Evolutionary conservation across 2,888 invertebrate genomes (phyloP).

Genomic region (Sinodicranocentrus sp.): DNA sequence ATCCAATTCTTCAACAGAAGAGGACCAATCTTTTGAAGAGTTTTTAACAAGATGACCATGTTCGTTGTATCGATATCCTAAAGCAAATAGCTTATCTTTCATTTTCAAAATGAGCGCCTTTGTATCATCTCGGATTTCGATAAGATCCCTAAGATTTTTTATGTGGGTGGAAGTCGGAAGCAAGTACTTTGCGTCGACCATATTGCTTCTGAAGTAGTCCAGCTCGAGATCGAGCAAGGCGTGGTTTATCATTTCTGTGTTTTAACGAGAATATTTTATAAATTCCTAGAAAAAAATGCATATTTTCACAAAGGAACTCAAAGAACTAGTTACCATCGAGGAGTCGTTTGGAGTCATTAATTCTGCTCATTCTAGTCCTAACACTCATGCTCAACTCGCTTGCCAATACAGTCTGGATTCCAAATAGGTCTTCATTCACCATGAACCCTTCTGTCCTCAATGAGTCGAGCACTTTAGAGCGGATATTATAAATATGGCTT

Average conservation of each 20-base stretch:
- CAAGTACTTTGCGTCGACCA: constrained; percentile 40
- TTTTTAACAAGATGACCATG: neutral
- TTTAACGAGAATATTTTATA: neutral
- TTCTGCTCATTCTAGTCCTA: neutral
- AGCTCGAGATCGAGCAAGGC: constrained; percentile 29
- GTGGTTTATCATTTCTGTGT: constrained; percentile 41
- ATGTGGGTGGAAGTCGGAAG: neutral
- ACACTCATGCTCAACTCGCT: neutral
- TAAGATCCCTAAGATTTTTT: constrained; percentile 11
- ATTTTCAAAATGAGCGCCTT: neutral
- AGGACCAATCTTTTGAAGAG: neutral
- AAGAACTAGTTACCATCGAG: constrained; percentile 27
- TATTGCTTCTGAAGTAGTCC: constrained; percentile 20
- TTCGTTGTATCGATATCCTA: neutral
- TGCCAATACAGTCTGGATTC: constrained; percentile 14
- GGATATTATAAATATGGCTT: no score
- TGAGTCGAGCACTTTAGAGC: constrained; percentile 14
- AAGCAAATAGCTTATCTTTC: neutral
- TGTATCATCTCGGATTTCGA: constrained; percentile 7
- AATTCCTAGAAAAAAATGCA: neutral
- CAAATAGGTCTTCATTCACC: constrained; percentile 24
- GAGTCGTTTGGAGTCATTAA: neutral
- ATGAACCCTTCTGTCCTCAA: constrained; percentile 27
- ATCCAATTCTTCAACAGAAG: neutral
- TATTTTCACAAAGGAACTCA: neutral